phyloP scores from a whole-genome alignment of 2,888 invertebrate genomes.

The Nebria salina region DNA sequence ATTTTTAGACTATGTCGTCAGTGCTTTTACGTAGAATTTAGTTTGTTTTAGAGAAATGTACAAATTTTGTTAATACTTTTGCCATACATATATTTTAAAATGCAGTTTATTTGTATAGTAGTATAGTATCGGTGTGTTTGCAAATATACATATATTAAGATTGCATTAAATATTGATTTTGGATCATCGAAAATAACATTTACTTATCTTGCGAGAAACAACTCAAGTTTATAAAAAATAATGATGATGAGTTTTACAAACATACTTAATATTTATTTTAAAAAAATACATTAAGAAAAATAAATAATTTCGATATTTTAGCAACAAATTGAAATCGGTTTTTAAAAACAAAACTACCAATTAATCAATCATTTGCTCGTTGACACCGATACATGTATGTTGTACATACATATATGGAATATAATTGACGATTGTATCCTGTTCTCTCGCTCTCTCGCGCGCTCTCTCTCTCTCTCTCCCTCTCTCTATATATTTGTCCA shows the following conservation, averaged over 20 bases:
- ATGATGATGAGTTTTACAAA: no score
- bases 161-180: no score
- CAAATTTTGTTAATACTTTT: conserved; percentile 6
- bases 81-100: conserved; percentile 1
- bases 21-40: background rate
- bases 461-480: no score
- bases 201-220: no score
- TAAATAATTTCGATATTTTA: no score
- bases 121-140: background rate
- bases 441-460: no score
- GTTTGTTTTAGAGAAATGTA: background rate
- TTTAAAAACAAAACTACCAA: no score
- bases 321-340: no score
- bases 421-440: background rate
- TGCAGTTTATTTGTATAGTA: background rate
- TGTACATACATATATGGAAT: background rate
- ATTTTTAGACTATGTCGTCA: conserved; percentile 14
- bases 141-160: background rate
- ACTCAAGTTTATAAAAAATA: no score
- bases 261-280: no score
- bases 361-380: background rate
- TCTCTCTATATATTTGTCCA: background rate
- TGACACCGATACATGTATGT: background rate
- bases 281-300: no score
- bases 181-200: no score